A percentile compares a stretch with the other conserved stretches of the same genome.
Conservation (phyloP, 1,140 invertebrate genomes). For the Drosophila ambigua region DNA sequence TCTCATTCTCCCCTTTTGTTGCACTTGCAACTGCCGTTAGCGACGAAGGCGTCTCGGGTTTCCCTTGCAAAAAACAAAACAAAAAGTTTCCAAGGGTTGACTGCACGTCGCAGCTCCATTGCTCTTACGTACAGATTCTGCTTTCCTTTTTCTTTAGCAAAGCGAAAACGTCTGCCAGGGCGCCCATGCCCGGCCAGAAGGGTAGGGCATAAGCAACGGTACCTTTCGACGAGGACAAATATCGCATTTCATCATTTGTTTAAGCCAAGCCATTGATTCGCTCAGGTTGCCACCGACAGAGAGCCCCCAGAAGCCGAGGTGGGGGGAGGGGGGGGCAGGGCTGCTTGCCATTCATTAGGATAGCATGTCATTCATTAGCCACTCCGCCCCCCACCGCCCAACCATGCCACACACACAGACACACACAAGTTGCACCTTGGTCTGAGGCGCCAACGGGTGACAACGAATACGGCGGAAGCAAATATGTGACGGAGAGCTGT, state of each 20-base stretch:
- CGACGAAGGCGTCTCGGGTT: constrained; percentile 23
- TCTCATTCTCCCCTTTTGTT: background rate
- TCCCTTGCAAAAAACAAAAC: constrained; percentile 19
- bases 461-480: constrained; percentile 52
- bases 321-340: background rate
- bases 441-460: constrained; percentile 12
- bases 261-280: constrained; percentile 69
- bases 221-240: constrained; percentile 38
- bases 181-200: background rate
- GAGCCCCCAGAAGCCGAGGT: constrained; percentile 3
- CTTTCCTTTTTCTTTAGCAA: too few species aligned
- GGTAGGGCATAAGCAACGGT: too few species aligned
- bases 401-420: constrained; percentile 12
- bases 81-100: background rate
- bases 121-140: too few species aligned
- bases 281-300: constrained; percentile 16
- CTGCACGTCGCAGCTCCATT: too few species aligned
- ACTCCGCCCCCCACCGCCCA: background rate
- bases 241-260: constrained; percentile 74
- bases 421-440: constrained; percentile 46
- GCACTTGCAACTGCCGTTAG: constrained; percentile 18
- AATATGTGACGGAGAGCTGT: constrained; percentile 34
- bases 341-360: constrained; percentile 67
- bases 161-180: too few species aligned
- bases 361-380: constrained; percentile 67